phyloP scores from a whole-genome alignment of 2,797 vertebrate genomes.

The Cuculus canorus region DNA sequence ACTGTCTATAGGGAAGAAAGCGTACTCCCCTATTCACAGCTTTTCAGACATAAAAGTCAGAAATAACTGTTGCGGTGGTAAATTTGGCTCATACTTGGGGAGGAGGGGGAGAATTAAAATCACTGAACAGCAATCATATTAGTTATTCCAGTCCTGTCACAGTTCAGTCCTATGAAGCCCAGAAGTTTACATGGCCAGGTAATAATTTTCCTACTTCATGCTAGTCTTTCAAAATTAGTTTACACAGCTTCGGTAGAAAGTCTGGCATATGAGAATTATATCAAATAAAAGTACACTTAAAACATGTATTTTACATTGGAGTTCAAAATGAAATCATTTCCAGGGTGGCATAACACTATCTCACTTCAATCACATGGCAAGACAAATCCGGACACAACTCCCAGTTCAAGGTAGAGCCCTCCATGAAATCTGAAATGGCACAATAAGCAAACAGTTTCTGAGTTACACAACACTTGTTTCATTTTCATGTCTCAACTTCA shows the following conservation, averaged over 20 bases:
- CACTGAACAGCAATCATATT: not conserved
- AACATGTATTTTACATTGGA: not conserved
- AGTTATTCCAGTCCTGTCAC: not conserved
- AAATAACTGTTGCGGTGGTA: not conserved
- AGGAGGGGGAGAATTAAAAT: not conserved
- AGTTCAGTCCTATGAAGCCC: not conserved
- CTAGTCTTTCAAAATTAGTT: not conserved
- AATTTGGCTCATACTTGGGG: not conserved
- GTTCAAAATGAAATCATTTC: not conserved
- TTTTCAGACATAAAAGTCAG: not conserved
- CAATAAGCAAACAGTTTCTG: not conserved
- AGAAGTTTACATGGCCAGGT: not conserved
- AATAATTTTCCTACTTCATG: not conserved
- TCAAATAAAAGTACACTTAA: not conserved
- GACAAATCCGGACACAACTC: not conserved
- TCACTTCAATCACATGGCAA: not conserved
- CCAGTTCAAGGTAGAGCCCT: not conserved
- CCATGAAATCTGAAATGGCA: not conserved
- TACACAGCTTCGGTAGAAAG: not conserved
- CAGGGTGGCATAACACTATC: not conserved
- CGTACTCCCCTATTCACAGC: not conserved
- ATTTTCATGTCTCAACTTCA: not conserved
- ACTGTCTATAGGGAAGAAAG: not conserved
- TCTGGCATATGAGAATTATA: not conserved
- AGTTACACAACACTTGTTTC: accelerated